Base-by-base conservation (phyloP, 2,888 invertebrate genomes). In the Drosophila ezoana region DNA sequence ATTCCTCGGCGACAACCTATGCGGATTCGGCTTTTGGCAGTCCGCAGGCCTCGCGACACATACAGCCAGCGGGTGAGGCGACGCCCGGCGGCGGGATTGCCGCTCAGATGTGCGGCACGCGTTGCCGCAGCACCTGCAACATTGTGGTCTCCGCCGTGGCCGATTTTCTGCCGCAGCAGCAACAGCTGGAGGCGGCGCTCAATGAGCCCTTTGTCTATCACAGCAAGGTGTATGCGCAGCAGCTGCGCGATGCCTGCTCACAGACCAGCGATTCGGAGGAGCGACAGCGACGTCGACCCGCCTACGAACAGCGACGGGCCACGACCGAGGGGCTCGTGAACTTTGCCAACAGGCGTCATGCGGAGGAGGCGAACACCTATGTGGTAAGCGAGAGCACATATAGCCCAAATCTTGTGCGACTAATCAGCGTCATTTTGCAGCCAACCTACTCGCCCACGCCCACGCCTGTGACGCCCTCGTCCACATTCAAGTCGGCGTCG, bases 91-190 rank as follows among this genome's bases (percentile, higher is more conserved):
- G 79, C 1, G 63, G 28, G 28, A 2, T 74, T 14, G 73, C 77
- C 0, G 76, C 88, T 1, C 86, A 81, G 35, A 64, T 85, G 41
- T 90, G 90, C 49, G 92, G 91, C 40, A 90, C 92, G 28, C 87
- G 92, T 56, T 95, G 95, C 84, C 94, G 93, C 71, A 95, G 95
- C 90, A 95, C 95, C 0, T 95, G 95, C 87, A 95, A 94, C 85
- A 95, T 95, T 59, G 93, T 94, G 13, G 92, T 95, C 47, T 94
- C 94, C 8, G 92, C 93, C 3, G 93, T 93, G 70, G 89, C 87
- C 0, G 87, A 87, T 56, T 87, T 87, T 54, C 38, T 87, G 67
- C 82, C 85, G 33, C 54, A 56, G 49, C 63, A 80, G 64, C 79
- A 41, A 72, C 79, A 37, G 80, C 75, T 61, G 81, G 82, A 51